A percentile compares a stretch with the other conserved stretches of the same genome.
Evolutionary conservation across 64 coral and sea anemone genomes (phyloP).

Genomic region (Orbicella faveolata): DNA sequence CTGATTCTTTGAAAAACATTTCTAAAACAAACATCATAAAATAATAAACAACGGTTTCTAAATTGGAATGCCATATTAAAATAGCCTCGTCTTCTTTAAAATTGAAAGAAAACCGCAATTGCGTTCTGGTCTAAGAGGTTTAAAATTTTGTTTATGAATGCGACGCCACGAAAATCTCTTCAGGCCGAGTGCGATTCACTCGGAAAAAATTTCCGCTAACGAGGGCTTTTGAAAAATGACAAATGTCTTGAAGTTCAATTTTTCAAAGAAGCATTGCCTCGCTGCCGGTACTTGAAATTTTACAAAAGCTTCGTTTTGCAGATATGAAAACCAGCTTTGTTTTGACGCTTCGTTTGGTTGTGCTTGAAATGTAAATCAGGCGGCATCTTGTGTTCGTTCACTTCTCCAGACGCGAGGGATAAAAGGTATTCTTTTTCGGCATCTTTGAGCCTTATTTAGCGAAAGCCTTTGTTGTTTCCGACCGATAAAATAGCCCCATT

Average conservation of each 20-base stretch:
- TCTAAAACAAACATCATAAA: not conserved
- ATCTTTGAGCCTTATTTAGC: slow-evolving; percentile 20
- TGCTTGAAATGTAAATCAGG: slow-evolving; percentile 7
- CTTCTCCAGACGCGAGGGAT: slow-evolving; percentile 9
- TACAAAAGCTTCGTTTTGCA: not conserved
- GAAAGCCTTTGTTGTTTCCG: slow-evolving; percentile 44
- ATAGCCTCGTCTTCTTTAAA: not conserved
- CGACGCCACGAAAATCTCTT: too few relatives aligned
- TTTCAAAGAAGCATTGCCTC: too few relatives aligned
- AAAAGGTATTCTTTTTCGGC: slow-evolving; percentile 9
- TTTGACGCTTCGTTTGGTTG: not conserved
- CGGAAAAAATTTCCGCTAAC: too few relatives aligned
- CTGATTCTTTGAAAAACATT: not conserved
- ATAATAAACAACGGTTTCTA: not conserved
- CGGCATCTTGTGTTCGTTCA: slow-evolving; percentile 2
- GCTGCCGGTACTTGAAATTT: not conserved
- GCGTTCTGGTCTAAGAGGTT: too few relatives aligned
- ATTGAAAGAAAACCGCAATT: too few relatives aligned
- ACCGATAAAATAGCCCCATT: slow-evolving; percentile 9
- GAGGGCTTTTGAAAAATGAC: too few relatives aligned
- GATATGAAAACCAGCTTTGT: not conserved
- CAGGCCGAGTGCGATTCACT: too few relatives aligned
- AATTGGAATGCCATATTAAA: not conserved
- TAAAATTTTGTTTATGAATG: too few relatives aligned
- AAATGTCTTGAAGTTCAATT: too few relatives aligned